Evolutionary conservation across 2,797 vertebrate genomes (phyloP), one percentile per base, ranked within the genome.

Genomic region (Tinamus major): DNA sequence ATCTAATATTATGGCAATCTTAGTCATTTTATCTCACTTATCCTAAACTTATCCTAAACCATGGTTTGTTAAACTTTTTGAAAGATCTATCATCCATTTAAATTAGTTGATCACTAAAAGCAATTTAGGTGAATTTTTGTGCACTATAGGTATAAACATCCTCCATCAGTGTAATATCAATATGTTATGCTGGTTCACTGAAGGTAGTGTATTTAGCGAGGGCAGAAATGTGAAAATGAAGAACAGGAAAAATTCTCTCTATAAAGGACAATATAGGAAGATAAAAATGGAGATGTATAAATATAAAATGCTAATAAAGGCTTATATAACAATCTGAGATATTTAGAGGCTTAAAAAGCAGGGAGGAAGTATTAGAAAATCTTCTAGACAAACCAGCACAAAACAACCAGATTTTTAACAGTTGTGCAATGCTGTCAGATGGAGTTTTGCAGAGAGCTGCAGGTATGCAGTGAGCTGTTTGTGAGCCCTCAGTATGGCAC

Each of bases 321-420:
- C 5, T 27, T 84, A 13, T 4, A 46, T 44, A 69, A 6, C n/a
- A 1, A 31, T 59, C 26, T 68, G 13, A 56, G 76, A 48, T 75
- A 68, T 64, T 61, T 61, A 61, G 42, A 44, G 18, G 2, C 21
- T 49, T 79, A 42, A 61, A 86, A 81, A 59, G 1, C 6, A 77
- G 67, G 11, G 2, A 31, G 7, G 5, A 87, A 37, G 3, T 41
- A 31, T 41, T 49, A 61, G 8, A 33, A 5, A 13, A 14, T 26
- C 16, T 78, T 91, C 24, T 15, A 46, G 23, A 51, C 65, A 84
- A 91, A 35, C 0, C 4, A 27, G 3, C 20, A 48, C 46, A 75
- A 71, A 42, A 0, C 2, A 10, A 6, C 2, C 11, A 65, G 2
- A 20, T n/a, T 86, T 72, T 55, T 24, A 51, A 6, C 3, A 2